Base-by-base conservation (phyloP, 2,888 invertebrate genomes). In the Branchellion lobata region DNA sequence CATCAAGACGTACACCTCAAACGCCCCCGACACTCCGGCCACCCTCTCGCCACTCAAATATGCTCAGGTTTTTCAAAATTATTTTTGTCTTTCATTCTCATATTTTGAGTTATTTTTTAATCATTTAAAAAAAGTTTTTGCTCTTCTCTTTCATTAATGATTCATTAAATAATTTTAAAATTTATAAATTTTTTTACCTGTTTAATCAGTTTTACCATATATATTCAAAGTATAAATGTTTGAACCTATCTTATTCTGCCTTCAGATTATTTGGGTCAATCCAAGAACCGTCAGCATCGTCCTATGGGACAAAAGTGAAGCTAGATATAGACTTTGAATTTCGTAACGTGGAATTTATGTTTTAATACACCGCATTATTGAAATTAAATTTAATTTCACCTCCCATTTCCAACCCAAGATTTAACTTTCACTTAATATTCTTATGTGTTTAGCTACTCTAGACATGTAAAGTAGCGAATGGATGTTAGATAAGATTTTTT, bases 241-340 rank as follows among this genome's bases (percentile, higher is more conserved):
- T 47, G 18, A 47, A 47, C 8, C 11, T 47, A 47, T 47, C 18
- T 47, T 47, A 47, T 47, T 57, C 24, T 57, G 21, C 61, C 5
- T n/a, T 0, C 69, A 95, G 78, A 91, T 99, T 31, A 94, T 96
- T 33, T 99, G 98, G 98, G 94, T 96, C 81, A 95, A 94, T 87
- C 93, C 94, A 85, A 91, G 95, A 79, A 93, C 94, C 36, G 94
- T 98, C 72, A 94, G 95, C 0, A 90, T 98, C 29, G 94, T 97
- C 92, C 90, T 97, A 83, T 95, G 96, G 14, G 97, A 98, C 87
- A 97, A 98, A 36, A 94, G 94, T 0, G 98, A 99, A 75, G 83
- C 84, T 18, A 85, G 86, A 81, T 87, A 84, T 81, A 80, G 82
- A 31, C 68, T 84, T 27, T 82, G 71, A 79, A n/a, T n/a, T 18